Evolutionary conservation across 2,797 vertebrate species (phyloP).

Genomic region (Cynopterus sphinx): DNA sequence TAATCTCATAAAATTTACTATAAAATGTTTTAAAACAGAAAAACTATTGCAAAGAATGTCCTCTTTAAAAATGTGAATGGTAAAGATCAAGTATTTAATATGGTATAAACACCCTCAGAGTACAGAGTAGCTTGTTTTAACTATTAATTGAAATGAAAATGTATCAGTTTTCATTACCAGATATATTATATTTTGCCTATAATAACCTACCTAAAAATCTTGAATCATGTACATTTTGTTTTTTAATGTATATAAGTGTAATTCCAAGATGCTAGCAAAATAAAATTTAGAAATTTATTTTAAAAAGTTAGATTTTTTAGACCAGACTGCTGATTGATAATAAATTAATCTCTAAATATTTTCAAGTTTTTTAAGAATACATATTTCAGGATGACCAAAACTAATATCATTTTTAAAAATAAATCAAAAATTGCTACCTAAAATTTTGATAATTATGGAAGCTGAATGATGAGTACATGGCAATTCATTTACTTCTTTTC

Average conservation of each 20-base stretch:
- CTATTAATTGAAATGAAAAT: neutral
- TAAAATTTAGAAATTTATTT: slow-evolving; percentile 22
- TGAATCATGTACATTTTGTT: neutral
- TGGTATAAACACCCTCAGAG: neutral
- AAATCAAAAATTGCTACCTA: neutral
- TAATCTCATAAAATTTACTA: neutral
- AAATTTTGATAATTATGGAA: neutral
- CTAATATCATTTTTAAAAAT: neutral
- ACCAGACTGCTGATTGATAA: neutral
- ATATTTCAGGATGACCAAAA: neutral
- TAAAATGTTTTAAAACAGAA: neutral
- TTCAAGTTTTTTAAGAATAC: neutral
- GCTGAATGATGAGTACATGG: neutral
- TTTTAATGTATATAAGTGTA: neutral
- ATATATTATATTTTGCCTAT: neutral
- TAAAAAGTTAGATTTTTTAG: neutral
- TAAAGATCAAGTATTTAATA: neutral
- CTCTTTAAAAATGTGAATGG: neutral
- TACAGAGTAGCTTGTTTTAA: neutral
- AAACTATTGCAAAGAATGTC: neutral
- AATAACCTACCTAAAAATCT: neutral
- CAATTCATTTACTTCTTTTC: neutral
- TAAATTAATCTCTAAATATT: neutral
- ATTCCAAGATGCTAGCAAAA: neutral
- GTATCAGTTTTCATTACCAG: neutral